phyloP scores from a whole-genome alignment of 2,797 vertebrate genomes.

The Arremon aurantiirostris region DNA sequence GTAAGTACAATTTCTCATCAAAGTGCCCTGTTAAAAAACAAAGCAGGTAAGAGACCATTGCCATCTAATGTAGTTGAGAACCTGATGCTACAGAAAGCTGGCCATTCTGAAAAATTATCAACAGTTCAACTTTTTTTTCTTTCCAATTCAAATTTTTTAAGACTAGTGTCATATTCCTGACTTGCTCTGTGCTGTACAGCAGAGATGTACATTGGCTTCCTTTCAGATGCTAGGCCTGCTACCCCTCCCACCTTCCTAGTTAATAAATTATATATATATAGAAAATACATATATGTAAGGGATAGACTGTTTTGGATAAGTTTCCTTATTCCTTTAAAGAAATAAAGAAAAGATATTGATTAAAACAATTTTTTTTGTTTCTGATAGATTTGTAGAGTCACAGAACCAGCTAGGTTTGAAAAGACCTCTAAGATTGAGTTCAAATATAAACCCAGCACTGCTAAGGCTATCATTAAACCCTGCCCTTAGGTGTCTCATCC shows the following conservation, averaged over 20 bases:
- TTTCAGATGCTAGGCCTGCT: neutral
- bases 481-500: neutral
- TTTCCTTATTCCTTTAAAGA: neutral
- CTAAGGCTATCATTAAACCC: neutral
- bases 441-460: neutral
- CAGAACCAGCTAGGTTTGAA: neutral
- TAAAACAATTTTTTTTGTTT: neutral
- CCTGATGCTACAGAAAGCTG: neutral
- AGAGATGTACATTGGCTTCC: neutral
- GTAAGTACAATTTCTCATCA: neutral
- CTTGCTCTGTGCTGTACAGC: rapidly evolving
- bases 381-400: neutral
- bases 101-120: neutral
- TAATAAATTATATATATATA: neutral
- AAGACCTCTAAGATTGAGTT: neutral
- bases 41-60: neutral
- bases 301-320: neutral
- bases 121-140: neutral
- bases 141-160: neutral
- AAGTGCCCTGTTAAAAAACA: neutral
- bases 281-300: neutral
- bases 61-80: neutral
- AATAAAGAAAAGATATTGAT: neutral
- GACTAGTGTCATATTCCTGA: neutral
- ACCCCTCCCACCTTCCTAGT: neutral